These are phyloP conservation scores for Neotoma lepida DNA, from an alignment of 2,113 vertebrate species.

Conservation along the genomic window DNA sequence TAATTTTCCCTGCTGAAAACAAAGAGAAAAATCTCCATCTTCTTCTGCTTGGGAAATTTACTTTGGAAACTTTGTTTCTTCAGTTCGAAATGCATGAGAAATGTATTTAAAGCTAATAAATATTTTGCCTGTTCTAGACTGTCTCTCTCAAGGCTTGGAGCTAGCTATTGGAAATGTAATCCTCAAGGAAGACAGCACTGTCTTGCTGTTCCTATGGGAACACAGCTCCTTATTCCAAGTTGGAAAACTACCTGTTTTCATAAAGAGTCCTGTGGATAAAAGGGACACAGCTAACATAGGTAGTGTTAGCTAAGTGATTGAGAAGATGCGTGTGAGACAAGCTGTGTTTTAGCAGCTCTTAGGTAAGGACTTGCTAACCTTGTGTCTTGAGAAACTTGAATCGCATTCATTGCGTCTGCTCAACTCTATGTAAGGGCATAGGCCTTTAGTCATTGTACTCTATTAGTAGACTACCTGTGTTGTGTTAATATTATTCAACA, in stretches of 20 bases:
- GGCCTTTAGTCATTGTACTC: not conserved
- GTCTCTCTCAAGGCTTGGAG: not conserved
- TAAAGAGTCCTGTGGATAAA: slow-evolving; percentile 37
- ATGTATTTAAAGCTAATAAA: slow-evolving; percentile 19
- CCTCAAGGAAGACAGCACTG: not conserved
- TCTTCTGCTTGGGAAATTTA: slow-evolving; percentile 31
- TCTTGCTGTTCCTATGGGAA: not conserved
- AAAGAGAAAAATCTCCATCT: not conserved
- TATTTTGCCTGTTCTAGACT: not conserved
- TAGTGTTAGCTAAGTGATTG: not conserved
- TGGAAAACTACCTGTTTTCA: not conserved
- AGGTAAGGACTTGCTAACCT: not conserved
- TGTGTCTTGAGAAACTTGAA: not conserved
- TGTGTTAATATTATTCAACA: not conserved
- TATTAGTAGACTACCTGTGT: not conserved
- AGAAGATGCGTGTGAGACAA: slow-evolving; percentile 28
- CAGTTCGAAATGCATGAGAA: slow-evolving; percentile 35
- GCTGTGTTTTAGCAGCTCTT: not conserved
- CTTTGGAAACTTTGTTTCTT: slow-evolving; percentile 23
- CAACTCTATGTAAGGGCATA: not conserved
- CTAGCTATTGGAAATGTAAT: not conserved
- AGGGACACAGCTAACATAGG: slow-evolving; percentile 24
- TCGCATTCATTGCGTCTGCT: not conserved
- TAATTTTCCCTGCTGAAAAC: slow-evolving; percentile 35
- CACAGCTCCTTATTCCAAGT: not conserved